Evolutionary conservation across 23 tunicate genomes (phyloP), one percentile per base, ranked within the genome.

Genomic region (Ciona savignyi): DNA sequence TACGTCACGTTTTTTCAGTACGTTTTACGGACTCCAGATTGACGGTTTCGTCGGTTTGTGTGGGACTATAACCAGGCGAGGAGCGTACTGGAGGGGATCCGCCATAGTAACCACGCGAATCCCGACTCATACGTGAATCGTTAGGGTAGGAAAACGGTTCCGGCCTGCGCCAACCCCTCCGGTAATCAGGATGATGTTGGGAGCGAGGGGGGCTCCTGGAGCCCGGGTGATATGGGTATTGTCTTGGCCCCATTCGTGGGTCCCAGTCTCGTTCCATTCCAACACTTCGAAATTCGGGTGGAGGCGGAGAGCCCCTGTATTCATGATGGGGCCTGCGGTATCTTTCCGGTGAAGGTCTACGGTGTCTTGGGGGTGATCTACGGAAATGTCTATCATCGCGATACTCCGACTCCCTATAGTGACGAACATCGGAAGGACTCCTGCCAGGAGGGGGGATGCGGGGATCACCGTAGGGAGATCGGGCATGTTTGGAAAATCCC

Each of bases 311-410:
- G 6, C 75, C 80, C 32, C 87, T 32, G 71, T 29, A 82, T 0
- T 81, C 73, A 4, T 42, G 34, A 25, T 25, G 74, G 4, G 70
- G 76, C 27, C 82, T 51, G 35, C 74, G 48, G 34, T 65, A 35
- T 32, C 72, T 32, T 6, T 66, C 63, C 62, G 32, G 32, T 23
- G 77, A 63, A 33, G 78, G 85, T 15, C 34, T 68, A 3, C 85
- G 74, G 51, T 72, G 75, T 60, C 80, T 67, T 25, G 80, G 80
- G 9, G 87, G 87, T 9, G 87, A 82, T 21, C 75, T 70, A 11
- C 73, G 51, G 75, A 72, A 82, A 28, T 82, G 87, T 30, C 87
- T 32, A 35, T 73, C 73, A 29, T 81, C 85, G 2, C 85, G 78
- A 33, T 28, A 82, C 15, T 82, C 87, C 4, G 51, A 33, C 4